These are phyloP conservation scores for Progne subis DNA, from an alignment of 2,113 vertebrate species.

Conservation along the genomic window DNA sequence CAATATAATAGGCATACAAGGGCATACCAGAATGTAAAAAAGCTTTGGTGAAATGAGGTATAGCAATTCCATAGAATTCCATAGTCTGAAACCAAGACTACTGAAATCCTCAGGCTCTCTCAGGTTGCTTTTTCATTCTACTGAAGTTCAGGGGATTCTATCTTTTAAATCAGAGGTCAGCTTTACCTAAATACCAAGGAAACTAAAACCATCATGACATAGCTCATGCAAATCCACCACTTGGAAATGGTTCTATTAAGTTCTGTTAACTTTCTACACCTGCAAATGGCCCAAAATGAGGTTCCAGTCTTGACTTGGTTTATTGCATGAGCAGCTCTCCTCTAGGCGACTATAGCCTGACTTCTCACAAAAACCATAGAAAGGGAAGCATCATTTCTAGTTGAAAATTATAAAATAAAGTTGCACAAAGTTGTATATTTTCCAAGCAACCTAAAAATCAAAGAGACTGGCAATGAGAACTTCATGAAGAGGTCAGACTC, in stretches of 20 bases:
- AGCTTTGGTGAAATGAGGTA: background rate
- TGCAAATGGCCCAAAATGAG: background rate
- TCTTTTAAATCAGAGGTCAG: background rate
- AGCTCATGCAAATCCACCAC: background rate
- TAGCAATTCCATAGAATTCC: background rate
- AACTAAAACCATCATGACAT: background rate
- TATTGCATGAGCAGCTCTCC: background rate
- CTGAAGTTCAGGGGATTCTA: background rate
- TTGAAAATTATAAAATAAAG: background rate
- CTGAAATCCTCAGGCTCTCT: background rate
- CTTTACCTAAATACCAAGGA: background rate
- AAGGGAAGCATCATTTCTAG: accelerated
- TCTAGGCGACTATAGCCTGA: background rate
- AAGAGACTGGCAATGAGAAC: background rate
- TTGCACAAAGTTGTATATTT: background rate
- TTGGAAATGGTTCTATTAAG: background rate
- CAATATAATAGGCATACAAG: background rate
- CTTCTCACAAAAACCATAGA: background rate
- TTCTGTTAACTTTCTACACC: background rate
- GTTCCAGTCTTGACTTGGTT: background rate
- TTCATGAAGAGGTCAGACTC: background rate
- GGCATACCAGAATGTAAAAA: background rate
- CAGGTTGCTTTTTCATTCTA: background rate
- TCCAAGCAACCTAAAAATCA: background rate
- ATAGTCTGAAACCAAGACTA: background rate